phyloP scores from a whole-genome alignment of 2,888 invertebrate species.

The Phalera bucephala region DNA sequence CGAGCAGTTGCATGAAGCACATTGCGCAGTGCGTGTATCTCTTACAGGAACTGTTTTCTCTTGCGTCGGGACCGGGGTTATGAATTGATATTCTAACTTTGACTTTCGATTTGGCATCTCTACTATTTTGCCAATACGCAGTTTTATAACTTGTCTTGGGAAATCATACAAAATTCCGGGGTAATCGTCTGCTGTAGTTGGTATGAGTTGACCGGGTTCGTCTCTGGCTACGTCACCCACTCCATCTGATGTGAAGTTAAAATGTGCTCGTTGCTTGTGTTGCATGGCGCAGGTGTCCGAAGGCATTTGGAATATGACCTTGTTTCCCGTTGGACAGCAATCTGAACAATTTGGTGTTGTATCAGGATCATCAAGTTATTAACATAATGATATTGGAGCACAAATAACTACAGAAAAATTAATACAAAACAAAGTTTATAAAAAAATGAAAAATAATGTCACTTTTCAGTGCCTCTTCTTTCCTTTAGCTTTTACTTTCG shows the following conservation, averaged over 20 bases:
- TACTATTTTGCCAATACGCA: constrained; percentile 62
- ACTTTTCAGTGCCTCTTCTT: constrained; percentile 34
- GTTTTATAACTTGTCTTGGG: constrained; percentile 64
- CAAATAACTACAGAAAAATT: constrained; percentile 1
- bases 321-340: constrained; percentile 78
- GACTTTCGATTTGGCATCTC: constrained; percentile 70
- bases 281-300: constrained; percentile 61
- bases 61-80: constrained; percentile 55
- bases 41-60: constrained; percentile 53
- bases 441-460: too few relatives aligned
- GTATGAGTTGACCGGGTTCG: constrained; percentile 59
- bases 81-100: constrained; percentile 69
- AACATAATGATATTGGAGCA: constrained; percentile 10
- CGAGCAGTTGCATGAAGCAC: constrained; percentile 41
- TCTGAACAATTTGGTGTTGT: constrained; percentile 63
- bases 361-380: constrained; percentile 26
- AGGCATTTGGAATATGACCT: constrained; percentile 74
- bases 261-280: constrained; percentile 70
- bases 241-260: constrained; percentile 68
- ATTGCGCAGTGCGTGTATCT: constrained; percentile 68
- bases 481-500: constrained; percentile 40
- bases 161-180: constrained; percentile 66
- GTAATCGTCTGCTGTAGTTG: constrained; percentile 52
- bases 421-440: neutral
- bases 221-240: constrained; percentile 67